Conservation (phyloP, 1,140 invertebrate genomes). For the Nilaparvata lugens region DNA sequence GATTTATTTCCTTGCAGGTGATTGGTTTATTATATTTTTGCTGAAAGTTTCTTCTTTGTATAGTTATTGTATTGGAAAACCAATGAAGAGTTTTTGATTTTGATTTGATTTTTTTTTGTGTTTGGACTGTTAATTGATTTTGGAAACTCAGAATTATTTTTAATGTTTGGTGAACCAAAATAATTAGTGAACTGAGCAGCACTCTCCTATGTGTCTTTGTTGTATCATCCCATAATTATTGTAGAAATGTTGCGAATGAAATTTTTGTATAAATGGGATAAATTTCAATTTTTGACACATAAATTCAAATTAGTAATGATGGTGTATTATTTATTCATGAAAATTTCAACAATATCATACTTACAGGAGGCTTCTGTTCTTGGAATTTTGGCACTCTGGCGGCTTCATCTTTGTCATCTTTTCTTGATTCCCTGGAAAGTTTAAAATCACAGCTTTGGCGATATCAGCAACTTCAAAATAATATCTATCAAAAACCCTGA, state of each 20-base stretch:
- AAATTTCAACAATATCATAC: background rate
- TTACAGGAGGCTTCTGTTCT: constrained; percentile 19
- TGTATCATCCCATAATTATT: background rate
- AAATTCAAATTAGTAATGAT: background rate
- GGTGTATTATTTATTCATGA: background rate
- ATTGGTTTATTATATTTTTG: too few relatives aligned
- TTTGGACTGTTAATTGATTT: too few relatives aligned
- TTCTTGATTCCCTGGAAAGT: constrained; percentile 9
- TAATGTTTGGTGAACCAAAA: background rate
- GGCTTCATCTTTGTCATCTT: constrained; percentile 16
- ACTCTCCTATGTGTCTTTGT: background rate
- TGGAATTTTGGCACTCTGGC: constrained; percentile 19
- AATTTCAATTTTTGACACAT: background rate
- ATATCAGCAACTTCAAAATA: too few relatives aligned
- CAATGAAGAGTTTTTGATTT: too few relatives aligned
- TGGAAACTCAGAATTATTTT: background rate
- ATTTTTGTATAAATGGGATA: background rate
- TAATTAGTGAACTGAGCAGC: background rate
- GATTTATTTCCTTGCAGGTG: too few relatives aligned
- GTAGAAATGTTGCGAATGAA: background rate
- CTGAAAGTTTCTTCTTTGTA: too few relatives aligned
- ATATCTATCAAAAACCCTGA: too few relatives aligned
- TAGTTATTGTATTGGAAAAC: too few relatives aligned
- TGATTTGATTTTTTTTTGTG: too few relatives aligned
- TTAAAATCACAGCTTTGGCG: too few relatives aligned